Evolutionary conservation across 2,113 vertebrate genomes (phyloP).

Genomic region (Syngnathus scovelli): DNA sequence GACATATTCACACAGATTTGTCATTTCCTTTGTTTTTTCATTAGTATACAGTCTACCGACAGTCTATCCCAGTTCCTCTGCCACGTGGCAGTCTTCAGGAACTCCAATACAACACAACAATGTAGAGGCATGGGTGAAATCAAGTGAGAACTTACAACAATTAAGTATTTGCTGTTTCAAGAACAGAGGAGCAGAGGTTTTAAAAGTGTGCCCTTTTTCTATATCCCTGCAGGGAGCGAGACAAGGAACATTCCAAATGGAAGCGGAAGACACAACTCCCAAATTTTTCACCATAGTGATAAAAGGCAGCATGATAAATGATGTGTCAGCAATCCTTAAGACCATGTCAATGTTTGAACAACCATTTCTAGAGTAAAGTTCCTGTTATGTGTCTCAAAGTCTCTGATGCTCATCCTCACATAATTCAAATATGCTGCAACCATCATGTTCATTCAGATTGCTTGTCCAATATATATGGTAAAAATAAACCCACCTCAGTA

Average conservation of each 20-base stretch:
- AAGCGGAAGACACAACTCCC: slow-evolving; percentile 26
- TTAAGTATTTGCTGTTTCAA: neutral
- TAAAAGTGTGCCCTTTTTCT: slow-evolving; percentile 11
- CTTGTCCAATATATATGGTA: neutral
- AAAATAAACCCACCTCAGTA: neutral
- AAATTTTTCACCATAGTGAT: slow-evolving; percentile 15
- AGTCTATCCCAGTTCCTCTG: slow-evolving; percentile 47
- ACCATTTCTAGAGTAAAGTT: neutral
- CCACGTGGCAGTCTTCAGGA: slow-evolving; percentile 17
- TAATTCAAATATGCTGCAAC: neutral
- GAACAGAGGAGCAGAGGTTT: neutral
- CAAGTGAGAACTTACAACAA: slow-evolving; percentile 20
- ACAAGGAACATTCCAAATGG: slow-evolving; percentile 38
- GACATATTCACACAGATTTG: slow-evolving; percentile 11
- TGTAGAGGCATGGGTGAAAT: slow-evolving; percentile 17
- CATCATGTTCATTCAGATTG: neutral
- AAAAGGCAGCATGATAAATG: slow-evolving; percentile 38
- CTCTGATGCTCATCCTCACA: neutral
- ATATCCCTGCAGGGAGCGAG: slow-evolving; percentile 33
- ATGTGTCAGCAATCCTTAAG: slow-evolving; percentile 25
- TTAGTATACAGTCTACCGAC: slow-evolving; percentile 61
- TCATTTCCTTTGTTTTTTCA: slow-evolving; percentile 25
- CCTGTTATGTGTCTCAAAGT: slow-evolving; percentile 4
- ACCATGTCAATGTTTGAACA: slow-evolving; percentile 32
- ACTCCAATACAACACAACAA: slow-evolving; percentile 24